Base-by-base conservation (phyloP, 2,888 invertebrate species). In the Entomobrya multifasciata region DNA sequence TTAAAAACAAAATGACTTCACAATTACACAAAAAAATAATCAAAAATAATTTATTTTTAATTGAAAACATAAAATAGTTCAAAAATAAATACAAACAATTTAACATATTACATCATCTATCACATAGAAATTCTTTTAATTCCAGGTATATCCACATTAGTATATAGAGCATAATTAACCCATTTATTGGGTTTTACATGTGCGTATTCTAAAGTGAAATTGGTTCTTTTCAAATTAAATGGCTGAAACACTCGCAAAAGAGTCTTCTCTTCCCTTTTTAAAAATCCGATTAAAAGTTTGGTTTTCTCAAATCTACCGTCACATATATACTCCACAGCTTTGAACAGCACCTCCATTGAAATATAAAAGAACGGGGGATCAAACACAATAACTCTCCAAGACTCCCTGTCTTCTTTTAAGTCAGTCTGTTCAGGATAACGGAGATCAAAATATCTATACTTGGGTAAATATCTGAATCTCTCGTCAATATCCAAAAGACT, bases 301-400 rank as follows among this genome's bases (percentile, higher is more conserved):
- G 89, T 90, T 22, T 27, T 76, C 4, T 88, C 74, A 25, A 87
- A 44, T 36, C 65, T 83, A 1, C 88, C 88, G 15, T 88, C 49
- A 57, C 90, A 90, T 41, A 90, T 81, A 25, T 90, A 77, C 15
- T 84, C 62, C 2, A 90, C 90, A 27, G 90, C 90, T 65, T 90
- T 78, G 67, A 67, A 88, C 0, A 90, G 72, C 8, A 86, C 79
- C 60, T 87, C 67, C 85, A 90, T 67, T 0, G 90, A 88, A 67
- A 90, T 90, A 70, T 90, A 90, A 65, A 90, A 90, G 76, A 90
- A 90, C 0, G 90, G 90, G 13, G 90, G 90, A 41, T 90, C 90
- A 52, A 90, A 90, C 5, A 90, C 87, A 27, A 90, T 88, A 0
- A 90, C 88, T 30, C 90, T 49, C 89, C 89, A 90, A 49, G 74